Conservation (phyloP, 92 coral and sea anemone genomes). For the Zoanthus gigantus region DNA sequence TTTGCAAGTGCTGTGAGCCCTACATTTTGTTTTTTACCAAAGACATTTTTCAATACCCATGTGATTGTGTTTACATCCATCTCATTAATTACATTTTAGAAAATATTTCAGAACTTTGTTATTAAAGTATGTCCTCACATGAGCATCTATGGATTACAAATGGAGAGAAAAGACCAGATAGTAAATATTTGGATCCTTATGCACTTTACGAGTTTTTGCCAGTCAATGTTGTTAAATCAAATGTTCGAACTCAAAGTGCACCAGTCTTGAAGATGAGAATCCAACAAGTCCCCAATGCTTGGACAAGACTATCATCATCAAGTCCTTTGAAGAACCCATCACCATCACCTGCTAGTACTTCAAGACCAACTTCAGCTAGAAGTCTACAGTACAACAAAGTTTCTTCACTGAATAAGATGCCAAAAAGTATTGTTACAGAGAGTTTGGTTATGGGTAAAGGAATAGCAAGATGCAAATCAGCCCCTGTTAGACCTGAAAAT, state of each 20-base stretch:
- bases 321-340: slow-evolving; percentile 65
- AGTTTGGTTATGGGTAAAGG: slow-evolving; percentile 63
- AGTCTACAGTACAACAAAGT: slow-evolving; percentile 60
- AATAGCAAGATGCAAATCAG: slow-evolving; percentile 78
- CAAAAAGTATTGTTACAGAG: slow-evolving; percentile 46
- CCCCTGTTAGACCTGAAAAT: slow-evolving; percentile 70
- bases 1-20: neutral
- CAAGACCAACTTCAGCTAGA: slow-evolving; percentile 80
- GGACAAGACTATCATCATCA: slow-evolving; percentile 55
- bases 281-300: slow-evolving; percentile 36
- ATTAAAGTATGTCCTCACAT: slow-evolving; percentile 57
- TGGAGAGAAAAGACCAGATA: slow-evolving; percentile 50
- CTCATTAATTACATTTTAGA: neutral
- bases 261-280: slow-evolving; percentile 30
- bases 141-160: slow-evolving; percentile 70
- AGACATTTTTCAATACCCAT: neutral
- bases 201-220: slow-evolving; percentile 68
- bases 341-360: slow-evolving; percentile 80
- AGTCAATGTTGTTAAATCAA: slow-evolving; percentile 43
- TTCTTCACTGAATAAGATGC: neutral
- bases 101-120: neutral
- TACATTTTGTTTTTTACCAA: neutral
- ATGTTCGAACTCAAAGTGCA: slow-evolving; percentile 73
- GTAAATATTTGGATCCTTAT: slow-evolving; percentile 67
- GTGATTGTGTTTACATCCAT: neutral